Conservation (phyloP, 2,797 vertebrate species). For the Pangasius mekongensis region DNA sequence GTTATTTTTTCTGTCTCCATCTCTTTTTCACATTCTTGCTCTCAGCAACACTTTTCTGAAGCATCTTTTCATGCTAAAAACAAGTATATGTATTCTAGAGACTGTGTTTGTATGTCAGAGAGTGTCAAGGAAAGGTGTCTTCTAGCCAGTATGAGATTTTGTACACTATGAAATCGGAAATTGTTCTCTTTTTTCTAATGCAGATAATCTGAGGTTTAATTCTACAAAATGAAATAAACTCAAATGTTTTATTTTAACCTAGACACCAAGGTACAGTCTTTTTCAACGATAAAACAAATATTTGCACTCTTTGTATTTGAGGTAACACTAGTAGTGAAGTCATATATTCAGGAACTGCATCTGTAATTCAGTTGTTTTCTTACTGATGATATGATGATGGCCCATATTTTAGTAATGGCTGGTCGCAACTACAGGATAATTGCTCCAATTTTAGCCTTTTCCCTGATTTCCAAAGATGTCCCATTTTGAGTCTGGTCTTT, state of each 20-base stretch:
- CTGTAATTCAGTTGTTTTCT: not conserved
- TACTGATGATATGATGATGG: not conserved
- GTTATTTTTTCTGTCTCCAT: conserved; percentile 37
- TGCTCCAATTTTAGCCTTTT: not conserved
- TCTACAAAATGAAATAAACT: not conserved
- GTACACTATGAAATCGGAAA: not conserved
- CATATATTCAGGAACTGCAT: not conserved
- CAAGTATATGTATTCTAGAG: not conserved
- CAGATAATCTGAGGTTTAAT: not conserved
- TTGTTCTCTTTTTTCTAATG: not conserved
- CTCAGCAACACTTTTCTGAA: conserved; percentile 19
- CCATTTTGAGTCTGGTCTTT: not conserved
- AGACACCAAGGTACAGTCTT: not conserved
- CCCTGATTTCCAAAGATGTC: not conserved
- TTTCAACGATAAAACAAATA: not conserved
- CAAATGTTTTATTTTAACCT: not conserved
- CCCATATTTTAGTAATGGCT: not conserved
- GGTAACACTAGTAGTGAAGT: not conserved
- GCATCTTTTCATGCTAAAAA: conserved; percentile 26
- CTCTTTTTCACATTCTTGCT: conserved; percentile 19
- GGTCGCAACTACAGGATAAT: not conserved
- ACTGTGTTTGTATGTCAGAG: not conserved
- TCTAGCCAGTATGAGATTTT: not conserved
- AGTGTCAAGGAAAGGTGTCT: not conserved
- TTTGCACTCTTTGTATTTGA: not conserved